A percentile compares a stretch with the other conserved stretches of the same genome.
Evolutionary conservation across 2,113 vertebrate species (phyloP).

Genomic region (Podilymbus podiceps): DNA sequence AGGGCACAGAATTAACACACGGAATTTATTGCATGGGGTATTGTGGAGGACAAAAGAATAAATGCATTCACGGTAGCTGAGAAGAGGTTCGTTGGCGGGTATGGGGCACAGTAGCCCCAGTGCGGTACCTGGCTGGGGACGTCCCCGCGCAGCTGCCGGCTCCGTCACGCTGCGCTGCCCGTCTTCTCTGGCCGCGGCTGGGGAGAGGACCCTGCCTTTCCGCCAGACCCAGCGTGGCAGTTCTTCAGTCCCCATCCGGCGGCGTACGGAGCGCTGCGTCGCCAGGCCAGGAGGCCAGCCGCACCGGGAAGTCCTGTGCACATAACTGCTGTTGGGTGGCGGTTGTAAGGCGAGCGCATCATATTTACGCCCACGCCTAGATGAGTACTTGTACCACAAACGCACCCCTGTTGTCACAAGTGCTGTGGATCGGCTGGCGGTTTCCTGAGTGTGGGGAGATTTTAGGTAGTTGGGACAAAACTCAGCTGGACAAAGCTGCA

Average conservation of each 20-base stretch:
- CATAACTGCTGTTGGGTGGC: rapidly evolving
- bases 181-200: rapidly evolving
- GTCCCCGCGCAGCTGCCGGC: neutral
- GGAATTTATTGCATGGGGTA: neutral
- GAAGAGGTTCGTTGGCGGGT: neutral
- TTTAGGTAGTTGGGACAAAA: neutral
- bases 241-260: neutral
- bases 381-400: neutral
- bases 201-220: neutral
- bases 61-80: neutral
- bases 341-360: neutral
- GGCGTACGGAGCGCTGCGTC: rapidly evolving
- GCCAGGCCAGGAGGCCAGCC: neutral
- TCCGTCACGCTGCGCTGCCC: neutral
- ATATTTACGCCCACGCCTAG: neutral
- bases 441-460: neutral
- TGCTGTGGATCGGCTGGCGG: neutral
- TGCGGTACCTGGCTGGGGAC: neutral
- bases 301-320: too few relatives aligned
- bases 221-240: rapidly evolving
- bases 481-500: neutral
- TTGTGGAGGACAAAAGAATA: neutral
- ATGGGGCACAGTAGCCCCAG: neutral
- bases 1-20: neutral
- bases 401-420: rapidly evolving